phyloP scores from a whole-genome alignment of 2,113 vertebrate species.

The Phalacrocorax carbo region DNA sequence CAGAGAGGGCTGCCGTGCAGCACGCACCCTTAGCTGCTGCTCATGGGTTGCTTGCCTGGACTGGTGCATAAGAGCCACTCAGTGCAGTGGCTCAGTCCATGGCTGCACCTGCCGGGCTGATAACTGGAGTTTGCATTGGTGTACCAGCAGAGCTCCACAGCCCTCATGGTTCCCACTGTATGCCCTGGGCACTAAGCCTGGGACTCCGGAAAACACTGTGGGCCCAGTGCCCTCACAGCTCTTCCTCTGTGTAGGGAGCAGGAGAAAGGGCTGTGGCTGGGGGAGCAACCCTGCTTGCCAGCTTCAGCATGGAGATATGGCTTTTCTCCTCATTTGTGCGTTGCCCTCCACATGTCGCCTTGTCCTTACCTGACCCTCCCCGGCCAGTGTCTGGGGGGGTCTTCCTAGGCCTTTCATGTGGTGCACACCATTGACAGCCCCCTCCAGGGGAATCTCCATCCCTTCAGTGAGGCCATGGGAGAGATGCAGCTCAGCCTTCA shows the following conservation, averaged over 20 bases:
- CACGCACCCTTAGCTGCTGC: background rate
- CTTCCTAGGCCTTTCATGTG: background rate
- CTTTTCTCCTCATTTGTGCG: background rate
- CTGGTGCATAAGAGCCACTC: background rate
- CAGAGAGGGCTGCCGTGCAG: background rate
- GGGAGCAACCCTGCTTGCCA: background rate
- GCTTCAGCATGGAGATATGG: background rate
- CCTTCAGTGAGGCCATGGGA: background rate
- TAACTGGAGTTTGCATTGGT: background rate
- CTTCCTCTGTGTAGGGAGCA: fast-evolving
- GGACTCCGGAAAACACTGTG: background rate
- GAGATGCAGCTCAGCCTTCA: background rate
- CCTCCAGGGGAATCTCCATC: background rate
- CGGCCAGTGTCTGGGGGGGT: background rate
- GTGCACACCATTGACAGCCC: background rate
- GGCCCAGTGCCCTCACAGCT: background rate
- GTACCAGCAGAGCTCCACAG: background rate
- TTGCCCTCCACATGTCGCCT: background rate
- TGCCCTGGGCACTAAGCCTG: background rate
- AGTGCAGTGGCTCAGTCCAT: background rate
- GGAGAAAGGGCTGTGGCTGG: background rate
- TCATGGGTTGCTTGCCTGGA: background rate
- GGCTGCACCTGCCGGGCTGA: background rate
- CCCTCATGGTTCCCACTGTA: background rate
- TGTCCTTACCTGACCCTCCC: fast-evolving